Evolutionary conservation across 2,113 vertebrate species (phyloP).

Genomic region (Gopherus evgoodei): DNA sequence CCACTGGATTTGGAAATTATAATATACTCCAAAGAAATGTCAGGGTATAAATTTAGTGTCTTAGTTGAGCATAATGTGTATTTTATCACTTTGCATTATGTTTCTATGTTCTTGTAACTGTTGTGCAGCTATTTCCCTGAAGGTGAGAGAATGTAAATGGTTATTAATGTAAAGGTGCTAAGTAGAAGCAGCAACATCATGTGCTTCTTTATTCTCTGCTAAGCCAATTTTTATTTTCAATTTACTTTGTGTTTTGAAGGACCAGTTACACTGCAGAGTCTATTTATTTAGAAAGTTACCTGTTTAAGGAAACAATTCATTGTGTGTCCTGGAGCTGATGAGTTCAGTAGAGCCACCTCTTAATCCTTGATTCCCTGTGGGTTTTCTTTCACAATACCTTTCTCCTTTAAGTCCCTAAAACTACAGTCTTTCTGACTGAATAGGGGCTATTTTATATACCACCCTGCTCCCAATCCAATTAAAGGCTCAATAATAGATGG

Average conservation of each 20-base stretch:
- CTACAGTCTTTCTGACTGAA: constrained; percentile 87
- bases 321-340: constrained; percentile 83
- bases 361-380: constrained; percentile 86
- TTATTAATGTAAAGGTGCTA: background rate
- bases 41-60: background rate
- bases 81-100: constrained; percentile 6
- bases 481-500: constrained; percentile 95
- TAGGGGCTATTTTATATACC: constrained; percentile 93
- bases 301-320: constrained; percentile 88
- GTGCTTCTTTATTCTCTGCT: constrained; percentile 10
- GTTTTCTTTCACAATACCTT: constrained; percentile 85
- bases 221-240: constrained; percentile 63
- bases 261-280: constrained; percentile 53
- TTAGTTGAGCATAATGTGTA: background rate
- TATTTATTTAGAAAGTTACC: constrained; percentile 83
- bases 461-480: constrained; percentile 96
- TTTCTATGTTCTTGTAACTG: background rate
- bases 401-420: constrained; percentile 86
- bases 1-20: background rate
- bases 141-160: background rate
- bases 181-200: constrained; percentile 18
- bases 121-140: background rate
- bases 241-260: constrained; percentile 56
- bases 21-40: background rate
- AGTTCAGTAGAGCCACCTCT: constrained; percentile 87